Percentiles rank a stretch among this genome's conserved stretches.
Conservation (phyloP, 1,140 invertebrate species). For the Lepeophtheirus salmonis region DNA sequence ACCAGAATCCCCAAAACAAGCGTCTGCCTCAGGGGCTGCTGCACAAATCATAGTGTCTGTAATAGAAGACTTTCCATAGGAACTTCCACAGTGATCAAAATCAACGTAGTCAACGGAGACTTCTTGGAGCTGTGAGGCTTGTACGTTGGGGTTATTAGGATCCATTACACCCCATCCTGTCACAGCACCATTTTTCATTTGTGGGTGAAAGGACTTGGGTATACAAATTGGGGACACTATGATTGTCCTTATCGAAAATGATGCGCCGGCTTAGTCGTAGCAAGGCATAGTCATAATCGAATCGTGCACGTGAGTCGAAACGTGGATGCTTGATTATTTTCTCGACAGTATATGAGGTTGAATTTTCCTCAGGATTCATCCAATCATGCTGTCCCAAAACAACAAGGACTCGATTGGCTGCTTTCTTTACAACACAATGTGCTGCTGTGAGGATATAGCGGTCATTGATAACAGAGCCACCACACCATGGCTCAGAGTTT, state of each 20-base stretch:
- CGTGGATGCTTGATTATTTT: slow-evolving; percentile 1
- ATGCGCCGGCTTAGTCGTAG: neutral
- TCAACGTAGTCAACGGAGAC: neutral
- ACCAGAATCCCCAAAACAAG: slow-evolving; percentile 12
- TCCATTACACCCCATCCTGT: slow-evolving; percentile 6
- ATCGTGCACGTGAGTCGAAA: neutral
- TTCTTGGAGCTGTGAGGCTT: slow-evolving; percentile 1
- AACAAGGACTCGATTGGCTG: neutral
- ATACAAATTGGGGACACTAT: neutral
- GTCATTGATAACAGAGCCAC: slow-evolving; percentile 5
- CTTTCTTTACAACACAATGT: neutral
- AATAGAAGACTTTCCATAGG: neutral
- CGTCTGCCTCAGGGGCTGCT: neutral
- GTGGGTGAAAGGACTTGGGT: neutral
- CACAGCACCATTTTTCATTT: neutral
- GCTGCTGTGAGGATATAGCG: slow-evolving; percentile 12
- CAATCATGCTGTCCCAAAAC: slow-evolving; percentile 10
- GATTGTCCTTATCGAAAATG: neutral
- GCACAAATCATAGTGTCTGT: slow-evolving; percentile 13
- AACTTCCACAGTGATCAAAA: neutral
- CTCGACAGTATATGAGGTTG: too few relatives aligned
- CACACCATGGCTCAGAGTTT: slow-evolving; percentile 8
- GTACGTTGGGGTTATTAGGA: slow-evolving; percentile 1
- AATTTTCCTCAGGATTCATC: neutral
- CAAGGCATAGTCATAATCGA: slow-evolving; percentile 9